Evolutionary conservation across 2,113 vertebrate species (phyloP).

Genomic region (Terrapene triunguis): DNA sequence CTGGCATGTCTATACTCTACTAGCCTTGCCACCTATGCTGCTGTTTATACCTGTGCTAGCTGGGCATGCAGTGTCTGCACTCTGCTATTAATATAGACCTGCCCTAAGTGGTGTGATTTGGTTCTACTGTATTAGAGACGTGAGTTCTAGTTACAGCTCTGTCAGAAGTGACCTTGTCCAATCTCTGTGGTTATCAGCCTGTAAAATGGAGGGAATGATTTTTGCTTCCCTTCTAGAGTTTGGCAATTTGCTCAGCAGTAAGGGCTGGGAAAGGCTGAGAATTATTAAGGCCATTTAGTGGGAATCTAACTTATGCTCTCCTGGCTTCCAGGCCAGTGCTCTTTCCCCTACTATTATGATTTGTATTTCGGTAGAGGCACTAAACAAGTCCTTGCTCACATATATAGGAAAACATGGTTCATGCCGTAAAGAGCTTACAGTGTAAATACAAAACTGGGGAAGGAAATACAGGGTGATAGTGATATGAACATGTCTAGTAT

Average conservation of each 20-base stretch:
- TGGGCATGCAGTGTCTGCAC: neutral
- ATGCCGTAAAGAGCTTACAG: neutral
- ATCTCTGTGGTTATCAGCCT: neutral
- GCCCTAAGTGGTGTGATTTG: neutral
- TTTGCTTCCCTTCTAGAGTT: neutral
- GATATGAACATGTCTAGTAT: neutral
- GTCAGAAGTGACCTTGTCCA: neutral
- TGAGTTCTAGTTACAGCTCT: neutral
- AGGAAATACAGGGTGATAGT: neutral
- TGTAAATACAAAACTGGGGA: neutral
- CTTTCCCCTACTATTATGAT: neutral
- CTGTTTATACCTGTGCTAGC: neutral
- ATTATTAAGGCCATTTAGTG: fast-evolving
- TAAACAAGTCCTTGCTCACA: neutral
- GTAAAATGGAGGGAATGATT: neutral
- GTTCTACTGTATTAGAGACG: neutral
- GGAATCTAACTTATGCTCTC: neutral
- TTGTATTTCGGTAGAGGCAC: neutral
- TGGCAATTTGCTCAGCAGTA: fast-evolving
- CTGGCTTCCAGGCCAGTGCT: neutral
- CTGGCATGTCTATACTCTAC: neutral
- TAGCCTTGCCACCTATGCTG: neutral
- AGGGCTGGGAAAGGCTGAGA: neutral
- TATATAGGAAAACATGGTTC: fast-evolving
- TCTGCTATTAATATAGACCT: neutral